Percentiles rank a stretch among this genome's conserved stretches.
Conservation (phyloP, 2,888 invertebrate species). For the Tipula lateralis region DNA sequence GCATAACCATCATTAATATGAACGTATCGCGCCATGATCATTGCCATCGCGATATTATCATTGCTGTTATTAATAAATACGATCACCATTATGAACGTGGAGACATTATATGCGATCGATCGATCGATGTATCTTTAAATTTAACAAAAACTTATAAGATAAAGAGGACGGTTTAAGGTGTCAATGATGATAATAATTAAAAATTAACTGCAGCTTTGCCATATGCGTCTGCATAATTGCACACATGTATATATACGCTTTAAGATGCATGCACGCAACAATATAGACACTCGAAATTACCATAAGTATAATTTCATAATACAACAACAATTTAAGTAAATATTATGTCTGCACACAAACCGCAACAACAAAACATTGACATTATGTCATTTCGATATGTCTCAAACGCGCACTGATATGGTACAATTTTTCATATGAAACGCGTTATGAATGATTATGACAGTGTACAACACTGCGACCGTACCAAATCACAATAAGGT, state of each 20-base stretch:
- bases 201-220: background rate
- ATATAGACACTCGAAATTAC: background rate
- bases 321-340: background rate
- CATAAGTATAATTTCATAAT: background rate
- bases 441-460: background rate
- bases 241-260: background rate
- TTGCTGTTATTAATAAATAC: constrained; percentile 19
- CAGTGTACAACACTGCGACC: background rate
- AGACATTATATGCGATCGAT: background rate
- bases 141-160: background rate
- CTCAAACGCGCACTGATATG: background rate
- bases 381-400: background rate
- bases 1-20: too few relatives aligned
- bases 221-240: background rate
- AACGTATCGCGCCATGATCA: constrained; percentile 16
- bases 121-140: background rate
- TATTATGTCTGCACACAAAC: background rate
- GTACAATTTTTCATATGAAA: background rate
- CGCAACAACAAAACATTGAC: background rate
- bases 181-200: background rate
- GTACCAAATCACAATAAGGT: background rate
- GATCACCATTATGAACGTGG: constrained; percentile 19
- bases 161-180: background rate
- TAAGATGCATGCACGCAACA: background rate
- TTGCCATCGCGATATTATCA: background rate